Percentiles rank a stretch among this genome's conserved stretches.
Evolutionary conservation across 2,888 invertebrate genomes (phyloP).

Genomic region (Yponomeuta sedellus): DNA sequence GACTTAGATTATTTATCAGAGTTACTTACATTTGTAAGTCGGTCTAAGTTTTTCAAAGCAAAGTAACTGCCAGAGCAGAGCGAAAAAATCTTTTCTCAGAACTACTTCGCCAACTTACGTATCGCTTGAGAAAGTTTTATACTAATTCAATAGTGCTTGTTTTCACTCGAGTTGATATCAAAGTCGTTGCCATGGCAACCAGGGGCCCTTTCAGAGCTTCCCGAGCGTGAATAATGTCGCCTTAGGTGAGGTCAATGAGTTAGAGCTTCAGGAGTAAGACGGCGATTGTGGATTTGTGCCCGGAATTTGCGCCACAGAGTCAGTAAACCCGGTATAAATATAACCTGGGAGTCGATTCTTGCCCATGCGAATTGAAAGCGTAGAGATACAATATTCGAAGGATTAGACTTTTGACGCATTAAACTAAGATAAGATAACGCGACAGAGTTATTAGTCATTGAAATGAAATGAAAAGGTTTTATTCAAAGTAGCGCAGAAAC

Average conservation of each 20-base stretch:
- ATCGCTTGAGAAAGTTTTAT: conserved; percentile 16
- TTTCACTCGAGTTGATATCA: conserved; percentile 29
- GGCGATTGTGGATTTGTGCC: neutral
- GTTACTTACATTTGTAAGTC: too few species aligned
- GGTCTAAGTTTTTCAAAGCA: too few species aligned
- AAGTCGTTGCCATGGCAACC: conserved; percentile 30
- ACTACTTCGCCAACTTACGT: neutral
- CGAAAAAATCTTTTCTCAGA: neutral
- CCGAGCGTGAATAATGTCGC: conserved; percentile 27
- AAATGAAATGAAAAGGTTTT: too few species aligned
- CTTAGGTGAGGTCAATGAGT: conserved; percentile 24
- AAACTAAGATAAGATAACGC: too few species aligned
- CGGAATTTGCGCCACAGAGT: neutral
- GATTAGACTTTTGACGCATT: too few species aligned
- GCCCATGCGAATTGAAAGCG: too few species aligned
- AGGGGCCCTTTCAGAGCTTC: conserved; percentile 24
- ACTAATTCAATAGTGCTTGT: conserved; percentile 25
- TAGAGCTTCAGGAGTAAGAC: neutral
- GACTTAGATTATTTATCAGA: too few species aligned
- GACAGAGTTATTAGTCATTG: too few species aligned
- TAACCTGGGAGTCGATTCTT: too few species aligned
- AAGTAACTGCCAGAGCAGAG: neutral
- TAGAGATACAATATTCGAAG: too few species aligned
- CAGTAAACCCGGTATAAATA: too few species aligned
- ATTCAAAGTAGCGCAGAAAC: too few species aligned